Conservation (phyloP, 53 echinoderm and acorn worm genomes). For the Holothuria leucospilota region DNA sequence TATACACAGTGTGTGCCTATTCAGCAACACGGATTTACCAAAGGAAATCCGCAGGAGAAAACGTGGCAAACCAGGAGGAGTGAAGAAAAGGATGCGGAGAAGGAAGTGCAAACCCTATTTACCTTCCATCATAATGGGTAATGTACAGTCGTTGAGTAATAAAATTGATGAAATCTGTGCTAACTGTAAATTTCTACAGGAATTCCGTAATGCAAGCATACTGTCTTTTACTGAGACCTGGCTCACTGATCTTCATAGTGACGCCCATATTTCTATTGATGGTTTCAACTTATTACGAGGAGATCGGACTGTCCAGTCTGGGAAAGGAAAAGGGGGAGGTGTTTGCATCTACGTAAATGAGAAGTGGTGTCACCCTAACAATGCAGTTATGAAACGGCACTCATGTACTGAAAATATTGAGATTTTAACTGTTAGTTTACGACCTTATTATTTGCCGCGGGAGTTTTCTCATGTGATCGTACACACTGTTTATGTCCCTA, state of each 20-base stretch:
- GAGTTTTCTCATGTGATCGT: too few species aligned
- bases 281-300: too few species aligned
- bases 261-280: conserved; percentile 7
- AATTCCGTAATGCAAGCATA: conserved; percentile 10
- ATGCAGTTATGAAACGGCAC: too few species aligned
- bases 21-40: neutral
- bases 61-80: conserved; percentile 27
- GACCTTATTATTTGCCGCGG: too few species aligned
- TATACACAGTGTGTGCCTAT: neutral
- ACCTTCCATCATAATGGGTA: too few species aligned
- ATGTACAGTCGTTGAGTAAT: too few species aligned
- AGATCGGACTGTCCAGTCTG: conserved; percentile 30
- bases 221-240: conserved; percentile 26
- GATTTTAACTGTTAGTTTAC: too few species aligned
- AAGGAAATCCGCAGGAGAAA: conserved; percentile 20
- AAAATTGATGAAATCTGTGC: neutral
- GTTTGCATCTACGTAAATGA: too few species aligned
- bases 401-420: too few species aligned
- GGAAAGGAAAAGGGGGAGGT: conserved; percentile 29
- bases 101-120: conserved; percentile 7
- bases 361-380: too few species aligned
- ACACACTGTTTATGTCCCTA: conserved; percentile 12
- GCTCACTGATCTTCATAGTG: conserved; percentile 32
- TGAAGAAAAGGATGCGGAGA: conserved; percentile 9
- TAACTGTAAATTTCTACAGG: conserved; percentile 14